Percentiles rank a stretch among this genome's conserved stretches.
Evolutionary conservation across 2,113 vertebrate species (phyloP).

Genomic region (Podarcis raffonei): DNA sequence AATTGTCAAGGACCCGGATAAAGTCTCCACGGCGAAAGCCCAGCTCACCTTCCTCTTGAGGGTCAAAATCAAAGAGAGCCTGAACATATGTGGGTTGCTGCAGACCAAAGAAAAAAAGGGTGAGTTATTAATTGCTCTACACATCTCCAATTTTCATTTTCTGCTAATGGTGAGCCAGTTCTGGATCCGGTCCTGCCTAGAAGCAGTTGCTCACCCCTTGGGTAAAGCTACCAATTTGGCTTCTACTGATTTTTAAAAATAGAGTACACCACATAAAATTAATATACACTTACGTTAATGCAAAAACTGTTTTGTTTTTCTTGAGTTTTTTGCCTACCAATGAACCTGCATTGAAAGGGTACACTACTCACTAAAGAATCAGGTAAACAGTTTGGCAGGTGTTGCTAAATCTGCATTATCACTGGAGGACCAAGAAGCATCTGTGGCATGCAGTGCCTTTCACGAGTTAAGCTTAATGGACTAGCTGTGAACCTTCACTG

Average conservation of each 20-base stretch:
- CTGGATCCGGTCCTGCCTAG: no score
- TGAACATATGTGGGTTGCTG: conserved; percentile 94
- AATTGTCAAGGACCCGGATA: conserved; percentile 99
- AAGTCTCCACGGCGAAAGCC: conserved; percentile 97
- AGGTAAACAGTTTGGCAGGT: no score
- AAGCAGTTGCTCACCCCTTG: no score
- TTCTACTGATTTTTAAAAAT: no score
- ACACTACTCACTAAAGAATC: neutral
- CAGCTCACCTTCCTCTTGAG: conserved; percentile 97
- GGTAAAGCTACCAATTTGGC: no score
- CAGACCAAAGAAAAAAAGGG: conserved; percentile 42
- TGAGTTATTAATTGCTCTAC: conserved; percentile 6
- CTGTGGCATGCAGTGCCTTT: neutral
- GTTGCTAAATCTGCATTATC: neutral
- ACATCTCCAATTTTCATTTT: neutral
- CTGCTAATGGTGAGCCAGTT: no score
- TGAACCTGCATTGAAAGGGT: neutral
- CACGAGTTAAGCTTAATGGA: neutral
- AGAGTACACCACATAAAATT: no score
- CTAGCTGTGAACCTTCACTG: neutral
- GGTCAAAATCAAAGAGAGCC: conserved; percentile 98
- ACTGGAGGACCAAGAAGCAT: neutral
- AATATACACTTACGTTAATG: no score
- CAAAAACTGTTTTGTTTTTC: no score
- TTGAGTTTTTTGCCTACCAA: no score